Base-by-base conservation (phyloP, 2,888 invertebrate genomes). In the Leucophora obtusa region DNA sequence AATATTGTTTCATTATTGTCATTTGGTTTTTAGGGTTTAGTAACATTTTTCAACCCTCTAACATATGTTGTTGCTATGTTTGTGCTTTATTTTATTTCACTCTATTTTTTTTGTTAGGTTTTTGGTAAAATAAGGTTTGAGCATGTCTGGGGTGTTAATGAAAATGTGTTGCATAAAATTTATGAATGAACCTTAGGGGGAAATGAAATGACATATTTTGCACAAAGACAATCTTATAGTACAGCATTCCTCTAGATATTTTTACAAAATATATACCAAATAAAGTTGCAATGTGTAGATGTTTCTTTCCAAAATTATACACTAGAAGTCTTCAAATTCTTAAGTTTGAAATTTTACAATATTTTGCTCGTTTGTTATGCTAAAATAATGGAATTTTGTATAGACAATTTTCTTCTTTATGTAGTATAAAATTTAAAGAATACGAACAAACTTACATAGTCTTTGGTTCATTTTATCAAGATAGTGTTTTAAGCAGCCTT, bases 111-210 rank as follows among this genome's bases (percentile, higher is more conserved):
- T 33, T 51, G 65, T 9, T 24, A 47, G 18, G 38, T 38, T 72
- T 60, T 28, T 33, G 24, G 35, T 2, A n/a, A 56, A 28, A 43
- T 35, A 68, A 68, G 80, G 80, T 80, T 80, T 80, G 80, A 80
- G 80, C 80, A 80, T 80, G 80, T 80, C 80, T 76, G 80, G 80
- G 80, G 68, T 80, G 80, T 76, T 80, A 80, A 80, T 80, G 80
- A 76, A 80, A 80, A 80, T 80, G 69, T 80, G 75, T 72, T 80
- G 75, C 75, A 76, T 72, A 51, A 68, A 75, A 80, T 80, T 75
- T 80, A 75, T 80, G 79, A 80, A 76, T 80, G 80, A 72, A 80
- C 65, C 60, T 58, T 66, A 51, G 72, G 80, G 66, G 14, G 24
- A 14, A 2, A 38, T 17, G 10, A 79, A 76, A 76, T 72, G 51